Conservation (phyloP, 2,113 vertebrate species). For the Eira barbara region DNA sequence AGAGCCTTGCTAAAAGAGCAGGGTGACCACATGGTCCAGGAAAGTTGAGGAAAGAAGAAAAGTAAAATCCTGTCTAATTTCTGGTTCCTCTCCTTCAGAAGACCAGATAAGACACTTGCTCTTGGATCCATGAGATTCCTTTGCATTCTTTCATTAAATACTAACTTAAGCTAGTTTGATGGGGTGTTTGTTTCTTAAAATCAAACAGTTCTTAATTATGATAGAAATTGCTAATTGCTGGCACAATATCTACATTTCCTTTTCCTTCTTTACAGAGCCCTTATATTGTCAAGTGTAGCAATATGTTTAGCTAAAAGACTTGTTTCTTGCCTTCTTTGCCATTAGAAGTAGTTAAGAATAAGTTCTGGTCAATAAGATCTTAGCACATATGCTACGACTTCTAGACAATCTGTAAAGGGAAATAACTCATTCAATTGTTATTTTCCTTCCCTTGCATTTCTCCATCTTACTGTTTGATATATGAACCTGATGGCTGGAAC, state of each 20-base stretch:
- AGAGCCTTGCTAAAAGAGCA: neutral
- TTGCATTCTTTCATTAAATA: neutral
- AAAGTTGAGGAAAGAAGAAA: neutral
- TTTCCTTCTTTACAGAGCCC: neutral
- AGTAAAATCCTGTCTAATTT: accelerated
- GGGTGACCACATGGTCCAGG: no score
- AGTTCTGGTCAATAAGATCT: neutral
- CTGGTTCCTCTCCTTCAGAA: neutral
- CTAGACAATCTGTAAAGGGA: neutral
- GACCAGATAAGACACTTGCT: neutral
- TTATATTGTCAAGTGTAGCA: neutral
- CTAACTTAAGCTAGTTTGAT: neutral
- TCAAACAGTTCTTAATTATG: neutral
- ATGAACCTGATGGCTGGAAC: neutral
- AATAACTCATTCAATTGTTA: neutral
- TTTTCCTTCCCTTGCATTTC: neutral
- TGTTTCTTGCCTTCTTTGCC: neutral
- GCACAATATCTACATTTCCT: neutral
- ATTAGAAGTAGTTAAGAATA: neutral
- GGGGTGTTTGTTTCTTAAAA: neutral
- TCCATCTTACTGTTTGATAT: neutral
- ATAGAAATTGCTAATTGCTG: neutral
- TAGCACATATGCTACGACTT: neutral
- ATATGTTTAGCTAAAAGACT: neutral
- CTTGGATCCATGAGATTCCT: neutral